Evolutionary conservation across 2,113 vertebrate species (phyloP).

Genomic region (Pantherophis guttatus): DNA sequence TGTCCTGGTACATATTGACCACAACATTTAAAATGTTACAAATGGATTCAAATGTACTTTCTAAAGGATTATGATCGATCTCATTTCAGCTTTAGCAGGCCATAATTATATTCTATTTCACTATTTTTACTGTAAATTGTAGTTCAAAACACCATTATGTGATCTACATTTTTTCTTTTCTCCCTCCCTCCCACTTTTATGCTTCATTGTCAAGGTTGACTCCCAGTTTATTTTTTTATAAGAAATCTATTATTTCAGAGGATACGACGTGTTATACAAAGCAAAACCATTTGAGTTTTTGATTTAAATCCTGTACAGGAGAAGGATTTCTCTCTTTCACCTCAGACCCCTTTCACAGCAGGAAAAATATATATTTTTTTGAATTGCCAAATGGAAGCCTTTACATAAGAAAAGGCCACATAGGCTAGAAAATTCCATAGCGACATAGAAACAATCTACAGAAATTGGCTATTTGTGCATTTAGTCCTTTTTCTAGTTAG

Average conservation of each 20-base stretch:
- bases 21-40: background rate
- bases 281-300: background rate
- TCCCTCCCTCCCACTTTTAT: background rate
- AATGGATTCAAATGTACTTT: background rate
- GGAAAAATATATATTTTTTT: accelerated
- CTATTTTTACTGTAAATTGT: background rate
- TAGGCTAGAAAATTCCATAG: background rate
- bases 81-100: background rate
- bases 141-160: background rate
- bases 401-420: background rate
- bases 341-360: background rate
- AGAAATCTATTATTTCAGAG: background rate
- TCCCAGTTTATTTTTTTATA: background rate
- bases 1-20: background rate
- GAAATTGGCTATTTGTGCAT: conserved; percentile 20
- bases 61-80: background rate
- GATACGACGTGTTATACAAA: background rate
- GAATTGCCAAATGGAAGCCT: background rate
- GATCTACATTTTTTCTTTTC: background rate
- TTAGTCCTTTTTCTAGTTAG: background rate
- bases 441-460: background rate
- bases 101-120: background rate
- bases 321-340: background rate
- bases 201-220: background rate
- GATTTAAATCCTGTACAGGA: background rate